Conservation (phyloP, 2,888 invertebrate genomes). For the Amiota communis region DNA sequence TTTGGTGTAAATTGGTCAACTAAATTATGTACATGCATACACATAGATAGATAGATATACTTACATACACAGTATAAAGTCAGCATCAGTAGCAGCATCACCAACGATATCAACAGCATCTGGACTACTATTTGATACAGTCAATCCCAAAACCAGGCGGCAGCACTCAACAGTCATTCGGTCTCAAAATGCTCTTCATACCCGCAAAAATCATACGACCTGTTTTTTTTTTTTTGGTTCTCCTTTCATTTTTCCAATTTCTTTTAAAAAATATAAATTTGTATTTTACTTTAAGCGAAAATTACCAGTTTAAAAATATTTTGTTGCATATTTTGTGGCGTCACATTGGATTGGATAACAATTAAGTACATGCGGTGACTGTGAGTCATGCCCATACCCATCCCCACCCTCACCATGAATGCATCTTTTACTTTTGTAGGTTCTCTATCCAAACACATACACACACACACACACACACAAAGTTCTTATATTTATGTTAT, state of each 20-base stretch:
- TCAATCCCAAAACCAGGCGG: neutral
- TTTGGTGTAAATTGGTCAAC: conserved; percentile 66
- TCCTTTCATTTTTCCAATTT: neutral
- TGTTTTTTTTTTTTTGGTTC: neutral
- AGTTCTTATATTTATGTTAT: no score
- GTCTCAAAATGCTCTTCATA: neutral
- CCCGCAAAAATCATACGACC: neutral
- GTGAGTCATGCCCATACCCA: neutral
- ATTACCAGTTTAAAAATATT: conserved; percentile 12
- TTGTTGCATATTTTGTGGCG: conserved; percentile 28
- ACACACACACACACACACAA: no score
- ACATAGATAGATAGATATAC: no score
- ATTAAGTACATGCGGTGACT: neutral
- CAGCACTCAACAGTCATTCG: neutral
- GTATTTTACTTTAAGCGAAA: neutral
- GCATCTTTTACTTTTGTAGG: neutral
- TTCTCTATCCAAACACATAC: neutral
- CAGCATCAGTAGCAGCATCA: conserved; percentile 57
- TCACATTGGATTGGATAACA: conserved; percentile 11
- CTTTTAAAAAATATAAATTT: neutral
- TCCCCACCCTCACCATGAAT: neutral
- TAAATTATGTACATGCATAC: conserved; percentile 62
- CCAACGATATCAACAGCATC: neutral
- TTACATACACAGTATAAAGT: neutral
- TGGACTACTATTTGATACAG: neutral